These are phyloP conservation scores for Nibea coibor DNA, from an alignment of 2,113 vertebrate genomes.

Conservation along the genomic window DNA sequence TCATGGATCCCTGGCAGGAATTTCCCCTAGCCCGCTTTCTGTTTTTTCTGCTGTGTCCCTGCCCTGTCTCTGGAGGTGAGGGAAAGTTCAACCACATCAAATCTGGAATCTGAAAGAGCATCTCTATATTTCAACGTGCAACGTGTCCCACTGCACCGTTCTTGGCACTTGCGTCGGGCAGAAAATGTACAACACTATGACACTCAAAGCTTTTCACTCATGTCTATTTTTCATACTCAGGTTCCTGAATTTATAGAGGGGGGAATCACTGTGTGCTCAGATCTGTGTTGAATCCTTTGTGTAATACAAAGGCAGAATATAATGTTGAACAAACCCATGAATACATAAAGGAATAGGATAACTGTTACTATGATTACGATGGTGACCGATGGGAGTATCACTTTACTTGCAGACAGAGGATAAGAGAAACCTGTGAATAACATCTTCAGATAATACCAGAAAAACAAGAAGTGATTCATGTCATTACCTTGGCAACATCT, in stretches of 20 bases:
- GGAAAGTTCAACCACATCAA: conserved; percentile 73
- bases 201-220: background rate
- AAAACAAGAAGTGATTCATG: conserved; percentile 49
- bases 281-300: conserved; percentile 35
- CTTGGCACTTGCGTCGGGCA: background rate
- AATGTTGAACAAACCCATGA: conserved; percentile 24
- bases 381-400: conserved; percentile 46
- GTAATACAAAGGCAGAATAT: conserved; percentile 25
- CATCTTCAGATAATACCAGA: conserved; percentile 37
- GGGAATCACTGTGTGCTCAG: conserved; percentile 1
- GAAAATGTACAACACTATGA: background rate
- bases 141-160: conserved; percentile 7
- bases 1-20: conserved; percentile 74
- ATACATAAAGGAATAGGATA: conserved; percentile 32
- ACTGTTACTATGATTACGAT: conserved; percentile 20
- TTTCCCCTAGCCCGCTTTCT: conserved; percentile 61
- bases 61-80: conserved; percentile 68
- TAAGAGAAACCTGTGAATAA: conserved; percentile 35
- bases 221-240: background rate
- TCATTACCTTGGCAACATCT: conserved; percentile 48
- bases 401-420: conserved; percentile 44
- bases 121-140: conserved; percentile 37
- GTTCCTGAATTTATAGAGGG: conserved; percentile 1
- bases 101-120: conserved; percentile 64
- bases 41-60: conserved; percentile 65